A percentile compares a stretch with the other conserved stretches of the same genome.
phyloP scores from a whole-genome alignment of 2,113 vertebrate genomes.

The Percina caprodes region DNA sequence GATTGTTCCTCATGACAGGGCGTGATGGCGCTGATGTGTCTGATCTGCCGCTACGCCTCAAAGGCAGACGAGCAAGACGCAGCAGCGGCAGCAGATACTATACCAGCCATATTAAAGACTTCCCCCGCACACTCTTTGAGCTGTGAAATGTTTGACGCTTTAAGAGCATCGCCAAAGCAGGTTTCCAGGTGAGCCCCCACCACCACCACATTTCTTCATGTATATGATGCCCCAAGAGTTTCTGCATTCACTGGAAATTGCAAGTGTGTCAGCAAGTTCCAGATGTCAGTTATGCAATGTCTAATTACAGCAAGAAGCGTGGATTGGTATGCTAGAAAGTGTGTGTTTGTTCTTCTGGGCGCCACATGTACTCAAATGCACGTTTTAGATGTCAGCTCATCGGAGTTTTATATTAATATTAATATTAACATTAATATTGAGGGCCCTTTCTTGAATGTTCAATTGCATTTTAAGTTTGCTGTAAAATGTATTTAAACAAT shows the following conservation, averaged over 20 bases:
- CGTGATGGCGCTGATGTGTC: constrained; percentile 70
- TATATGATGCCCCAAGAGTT: constrained; percentile 65
- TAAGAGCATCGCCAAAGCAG: constrained; percentile 41
- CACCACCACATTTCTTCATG: constrained; percentile 31
- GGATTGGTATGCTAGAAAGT: constrained; percentile 10
- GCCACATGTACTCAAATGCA: neutral
- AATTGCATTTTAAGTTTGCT: neutral
- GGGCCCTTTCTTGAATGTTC: neutral
- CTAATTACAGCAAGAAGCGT: constrained; percentile 66
- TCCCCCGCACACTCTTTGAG: constrained; percentile 68
- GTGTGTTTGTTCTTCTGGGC: neutral
- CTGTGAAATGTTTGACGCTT: constrained; percentile 76
- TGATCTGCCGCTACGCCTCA: constrained; percentile 72
- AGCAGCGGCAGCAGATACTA: constrained; percentile 53
- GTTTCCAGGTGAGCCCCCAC: constrained; percentile 72
- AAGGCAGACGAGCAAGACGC: constrained; percentile 64
- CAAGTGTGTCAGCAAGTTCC: constrained; percentile 72
- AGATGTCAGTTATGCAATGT: constrained; percentile 77
- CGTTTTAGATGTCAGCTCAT: neutral
- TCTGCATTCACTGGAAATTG: constrained; percentile 74
- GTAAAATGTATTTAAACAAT: neutral
- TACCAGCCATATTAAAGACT: constrained; percentile 70
- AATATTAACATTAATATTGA: neutral
- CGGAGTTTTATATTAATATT: constrained; percentile 8
- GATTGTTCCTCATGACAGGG: constrained; percentile 73